Conservation (phyloP, 2,888 invertebrate genomes). For the Cheilosia variabilis region DNA sequence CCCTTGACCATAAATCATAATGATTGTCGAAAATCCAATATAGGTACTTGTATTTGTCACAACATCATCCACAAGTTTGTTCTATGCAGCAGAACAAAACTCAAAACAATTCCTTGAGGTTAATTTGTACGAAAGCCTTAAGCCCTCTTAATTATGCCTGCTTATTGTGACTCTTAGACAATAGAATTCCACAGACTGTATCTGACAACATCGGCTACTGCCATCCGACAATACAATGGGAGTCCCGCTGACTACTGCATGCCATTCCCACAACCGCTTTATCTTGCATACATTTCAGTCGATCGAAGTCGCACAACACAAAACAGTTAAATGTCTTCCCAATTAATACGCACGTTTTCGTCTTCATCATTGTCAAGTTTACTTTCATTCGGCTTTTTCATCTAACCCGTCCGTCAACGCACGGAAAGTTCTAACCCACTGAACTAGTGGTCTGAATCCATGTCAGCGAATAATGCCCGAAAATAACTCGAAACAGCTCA, state of each 20-base stretch:
- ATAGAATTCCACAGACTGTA: too few species aligned
- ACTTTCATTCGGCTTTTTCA: constrained; percentile 31
- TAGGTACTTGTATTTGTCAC: too few species aligned
- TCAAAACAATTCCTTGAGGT: too few species aligned
- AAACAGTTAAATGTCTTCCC: neutral
- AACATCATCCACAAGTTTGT: too few species aligned
- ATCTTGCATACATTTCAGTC: neutral
- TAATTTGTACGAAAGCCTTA: too few species aligned
- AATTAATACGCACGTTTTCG: neutral
- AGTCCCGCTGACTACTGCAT: neutral
- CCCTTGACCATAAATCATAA: too few species aligned
- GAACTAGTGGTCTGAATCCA: constrained; percentile 54
- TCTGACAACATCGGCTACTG: too few species aligned
- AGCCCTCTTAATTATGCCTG: too few species aligned
- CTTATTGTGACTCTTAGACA: too few species aligned
- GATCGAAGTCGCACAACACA: neutral
- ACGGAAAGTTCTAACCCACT: constrained; percentile 36
- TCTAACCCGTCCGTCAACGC: constrained; percentile 33
- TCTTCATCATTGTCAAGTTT: constrained; percentile 18
- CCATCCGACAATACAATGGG: too few species aligned
- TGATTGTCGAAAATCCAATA: too few species aligned
- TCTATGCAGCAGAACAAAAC: too few species aligned
- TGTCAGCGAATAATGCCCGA: constrained; percentile 31
- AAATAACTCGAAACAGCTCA: constrained; percentile 30
- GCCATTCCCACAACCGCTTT: neutral